phyloP scores from a whole-genome alignment of 2,888 invertebrate species.

The Orthonevra nobilis region DNA sequence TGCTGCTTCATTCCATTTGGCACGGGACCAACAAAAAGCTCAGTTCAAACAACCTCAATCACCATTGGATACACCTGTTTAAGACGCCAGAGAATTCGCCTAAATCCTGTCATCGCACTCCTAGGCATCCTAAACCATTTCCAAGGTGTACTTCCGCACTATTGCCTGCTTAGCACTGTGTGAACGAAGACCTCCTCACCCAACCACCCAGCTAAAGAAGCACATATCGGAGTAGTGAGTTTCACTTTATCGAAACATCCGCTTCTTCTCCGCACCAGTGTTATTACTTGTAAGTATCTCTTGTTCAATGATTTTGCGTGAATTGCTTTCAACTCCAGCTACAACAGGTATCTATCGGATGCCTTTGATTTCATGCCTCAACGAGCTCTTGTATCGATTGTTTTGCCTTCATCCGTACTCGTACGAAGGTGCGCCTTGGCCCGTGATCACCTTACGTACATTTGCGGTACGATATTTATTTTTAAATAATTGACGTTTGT shows the following conservation, averaged over 20 bases:
- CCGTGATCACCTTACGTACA: slow-evolving; percentile 33
- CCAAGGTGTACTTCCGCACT: slow-evolving; percentile 29
- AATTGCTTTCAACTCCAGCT: slow-evolving; percentile 51
- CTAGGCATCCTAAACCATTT: slow-evolving; percentile 3
- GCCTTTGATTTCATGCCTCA: slow-evolving; percentile 68
- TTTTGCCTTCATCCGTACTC: slow-evolving; percentile 30
- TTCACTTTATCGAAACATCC: no score
- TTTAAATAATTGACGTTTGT: slow-evolving; percentile 65
- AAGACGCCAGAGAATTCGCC: not conserved
- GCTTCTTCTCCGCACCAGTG: not conserved
- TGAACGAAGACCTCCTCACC: slow-evolving; percentile 6
- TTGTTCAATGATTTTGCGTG: slow-evolving; percentile 59
- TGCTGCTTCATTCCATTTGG: slow-evolving; percentile 23
- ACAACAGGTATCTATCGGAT: slow-evolving; percentile 14
- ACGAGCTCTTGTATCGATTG: slow-evolving; percentile 63
- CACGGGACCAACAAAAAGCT: slow-evolving; percentile 32
- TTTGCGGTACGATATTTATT: slow-evolving; percentile 58
- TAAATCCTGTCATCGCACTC: slow-evolving; percentile 13
- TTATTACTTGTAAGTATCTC: slow-evolving; percentile 31
- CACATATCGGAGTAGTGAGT: slow-evolving; percentile 7
- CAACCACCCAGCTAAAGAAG: not conserved
- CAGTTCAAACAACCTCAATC: slow-evolving; percentile 19
- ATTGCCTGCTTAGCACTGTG: slow-evolving; percentile 9
- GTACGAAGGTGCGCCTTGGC: not conserved
- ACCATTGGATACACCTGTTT: slow-evolving; percentile 55